phyloP scores from a whole-genome alignment of 2,113 vertebrate species.

The Paratilapia polleni region DNA sequence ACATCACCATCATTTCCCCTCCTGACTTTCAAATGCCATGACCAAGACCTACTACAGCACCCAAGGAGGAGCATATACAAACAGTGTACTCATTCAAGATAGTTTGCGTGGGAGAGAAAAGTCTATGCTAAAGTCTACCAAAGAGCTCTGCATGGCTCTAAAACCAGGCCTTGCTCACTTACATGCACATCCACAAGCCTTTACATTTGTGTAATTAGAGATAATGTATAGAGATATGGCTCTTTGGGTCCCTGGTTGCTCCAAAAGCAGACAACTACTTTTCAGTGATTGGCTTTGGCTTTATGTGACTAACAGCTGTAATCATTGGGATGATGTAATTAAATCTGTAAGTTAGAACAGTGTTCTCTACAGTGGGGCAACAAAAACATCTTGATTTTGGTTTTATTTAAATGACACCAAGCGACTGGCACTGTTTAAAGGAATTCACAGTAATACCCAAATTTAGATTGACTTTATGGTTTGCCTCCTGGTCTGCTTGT shows the following conservation, averaged over 20 bases:
- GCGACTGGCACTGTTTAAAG: not conserved
- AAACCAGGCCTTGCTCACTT: not conserved
- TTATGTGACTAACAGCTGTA: constrained; percentile 11
- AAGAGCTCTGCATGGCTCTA: not conserved
- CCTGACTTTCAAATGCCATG: constrained; percentile 18
- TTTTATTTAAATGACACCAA: not conserved
- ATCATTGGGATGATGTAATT: constrained; percentile 10
- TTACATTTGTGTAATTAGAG: constrained; percentile 10
- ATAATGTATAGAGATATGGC: not conserved
- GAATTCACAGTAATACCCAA: not conserved
- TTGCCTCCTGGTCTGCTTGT: not conserved
- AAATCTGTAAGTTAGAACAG: not conserved
- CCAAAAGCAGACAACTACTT: not conserved
- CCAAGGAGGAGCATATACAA: not conserved
- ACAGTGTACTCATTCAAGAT: not conserved
- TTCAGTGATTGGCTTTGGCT: constrained; percentile 4
- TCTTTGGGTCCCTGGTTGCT: not conserved
- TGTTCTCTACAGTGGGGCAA: not conserved
- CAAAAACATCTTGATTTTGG: not conserved
- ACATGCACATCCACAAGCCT: constrained; percentile 8
- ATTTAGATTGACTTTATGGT: not conserved
- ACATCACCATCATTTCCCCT: constrained; percentile 24
- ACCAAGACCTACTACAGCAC: not conserved
- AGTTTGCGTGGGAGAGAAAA: not conserved
- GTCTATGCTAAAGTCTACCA: not conserved